Conservation (phyloP, 2,888 invertebrate genomes). For the Drosophila acutilabella region DNA sequence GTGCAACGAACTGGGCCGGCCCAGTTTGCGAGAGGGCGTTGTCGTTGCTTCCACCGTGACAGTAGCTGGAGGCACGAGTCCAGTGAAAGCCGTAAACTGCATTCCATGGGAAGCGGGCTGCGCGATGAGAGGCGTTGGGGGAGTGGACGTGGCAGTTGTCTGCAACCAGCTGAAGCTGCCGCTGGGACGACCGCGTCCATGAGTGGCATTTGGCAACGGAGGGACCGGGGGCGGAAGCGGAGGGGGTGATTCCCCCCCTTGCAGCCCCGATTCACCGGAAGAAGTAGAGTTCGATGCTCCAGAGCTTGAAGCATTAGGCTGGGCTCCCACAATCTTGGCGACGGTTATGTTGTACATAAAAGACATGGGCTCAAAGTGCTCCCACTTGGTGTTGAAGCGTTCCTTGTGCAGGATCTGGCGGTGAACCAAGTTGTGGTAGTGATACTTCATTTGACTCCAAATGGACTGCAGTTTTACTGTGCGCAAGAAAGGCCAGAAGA, state of each 20-base stretch:
- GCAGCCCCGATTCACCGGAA: conserved; percentile 11
- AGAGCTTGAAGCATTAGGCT: conserved; percentile 40
- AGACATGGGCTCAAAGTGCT: conserved; percentile 83
- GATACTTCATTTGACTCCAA: conserved; percentile 84
- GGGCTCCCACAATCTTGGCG: conserved; percentile 80
- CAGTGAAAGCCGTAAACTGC: conserved; percentile 79
- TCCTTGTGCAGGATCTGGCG: conserved; percentile 83
- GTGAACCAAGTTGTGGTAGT: conserved; percentile 82
- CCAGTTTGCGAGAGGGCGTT: conserved; percentile 78
- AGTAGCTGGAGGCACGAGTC: conserved; percentile 82
- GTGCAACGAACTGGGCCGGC: conserved; percentile 81
- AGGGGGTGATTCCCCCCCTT: conserved; percentile 25
- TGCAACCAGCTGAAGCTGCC: conserved; percentile 82
- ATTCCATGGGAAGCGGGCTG: conserved; percentile 38
- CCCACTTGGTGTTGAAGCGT: conserved; percentile 83
- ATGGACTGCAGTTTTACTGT: conserved; percentile 82
- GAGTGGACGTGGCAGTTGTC: conserved; percentile 29
- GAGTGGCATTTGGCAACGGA: conserved; percentile 66
- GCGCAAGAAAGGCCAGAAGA: neutral
- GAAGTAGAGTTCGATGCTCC: conserved; percentile 7
- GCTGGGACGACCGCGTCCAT: conserved; percentile 82
- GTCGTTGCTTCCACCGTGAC: conserved; percentile 77
- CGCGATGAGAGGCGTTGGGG: conserved; percentile 47
- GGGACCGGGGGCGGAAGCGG: conserved; percentile 33
- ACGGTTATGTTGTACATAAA: conserved; percentile 83